A percentile compares a stretch with the other conserved stretches of the same genome.
Evolutionary conservation across 2,113 vertebrate genomes (phyloP).

Genomic region (Lucifuga dentata): DNA sequence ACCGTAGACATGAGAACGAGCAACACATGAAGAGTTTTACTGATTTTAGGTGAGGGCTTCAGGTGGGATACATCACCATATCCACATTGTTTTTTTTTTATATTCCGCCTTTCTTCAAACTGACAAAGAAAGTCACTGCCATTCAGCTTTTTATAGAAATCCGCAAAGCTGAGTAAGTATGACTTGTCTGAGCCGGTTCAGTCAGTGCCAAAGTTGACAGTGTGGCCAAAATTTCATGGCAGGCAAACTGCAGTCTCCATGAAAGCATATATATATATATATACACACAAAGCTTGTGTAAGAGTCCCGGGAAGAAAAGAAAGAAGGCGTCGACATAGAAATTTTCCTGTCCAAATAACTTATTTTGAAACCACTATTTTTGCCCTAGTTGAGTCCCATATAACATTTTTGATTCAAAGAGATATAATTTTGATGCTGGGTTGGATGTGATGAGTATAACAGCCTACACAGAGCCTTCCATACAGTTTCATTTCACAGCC

Average conservation of each 20-base stretch:
- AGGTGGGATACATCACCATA: slow-evolving; percentile 19
- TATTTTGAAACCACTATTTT: slow-evolving; percentile 27
- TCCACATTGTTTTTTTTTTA: neutral
- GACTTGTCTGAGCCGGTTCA: slow-evolving; percentile 45
- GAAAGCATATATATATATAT: slow-evolving; percentile 17
- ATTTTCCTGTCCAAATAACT: slow-evolving; percentile 18
- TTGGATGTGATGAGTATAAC: slow-evolving; percentile 47
- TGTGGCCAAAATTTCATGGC: slow-evolving; percentile 34
- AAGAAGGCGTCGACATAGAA: slow-evolving; percentile 12
- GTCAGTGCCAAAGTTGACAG: slow-evolving; percentile 32
- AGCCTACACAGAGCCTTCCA: slow-evolving; percentile 50
- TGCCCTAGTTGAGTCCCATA: slow-evolving; percentile 31
- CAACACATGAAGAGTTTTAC: slow-evolving; percentile 12
- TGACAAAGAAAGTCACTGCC: slow-evolving; percentile 30
- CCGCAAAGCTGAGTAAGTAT: slow-evolving; percentile 45
- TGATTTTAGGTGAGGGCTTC: slow-evolving; percentile 31
- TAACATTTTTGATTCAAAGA: slow-evolving; percentile 29
- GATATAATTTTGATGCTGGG: slow-evolving; percentile 47
- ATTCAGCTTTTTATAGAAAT: slow-evolving; percentile 40
- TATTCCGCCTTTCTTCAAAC: slow-evolving; percentile 9
- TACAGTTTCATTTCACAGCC: slow-evolving; percentile 54
- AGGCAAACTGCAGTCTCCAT: slow-evolving; percentile 36
- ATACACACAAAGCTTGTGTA: slow-evolving; percentile 45
- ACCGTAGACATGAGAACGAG: slow-evolving; percentile 16
- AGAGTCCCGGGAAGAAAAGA: slow-evolving; percentile 38